Evolutionary conservation across 2,888 invertebrate genomes (phyloP).

Genomic region (Xanthorhoe designata): DNA sequence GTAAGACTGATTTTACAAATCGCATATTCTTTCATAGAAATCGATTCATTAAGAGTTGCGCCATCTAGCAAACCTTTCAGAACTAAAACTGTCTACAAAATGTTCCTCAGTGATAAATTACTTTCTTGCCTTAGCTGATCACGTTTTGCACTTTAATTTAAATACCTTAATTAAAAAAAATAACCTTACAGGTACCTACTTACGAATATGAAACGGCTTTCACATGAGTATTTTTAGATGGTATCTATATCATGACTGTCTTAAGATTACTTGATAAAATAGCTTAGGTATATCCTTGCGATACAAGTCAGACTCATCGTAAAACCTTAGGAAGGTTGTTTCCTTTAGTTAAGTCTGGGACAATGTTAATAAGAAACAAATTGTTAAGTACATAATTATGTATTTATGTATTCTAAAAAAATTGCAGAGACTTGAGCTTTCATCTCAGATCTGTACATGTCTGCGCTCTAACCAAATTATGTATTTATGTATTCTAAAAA

Average conservation of each 20-base stretch:
- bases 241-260: not conserved
- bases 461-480: no score
- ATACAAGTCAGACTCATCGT: not conserved
- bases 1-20: no score
- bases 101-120: not conserved
- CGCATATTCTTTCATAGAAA: no score
- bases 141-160: not conserved
- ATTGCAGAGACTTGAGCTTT: no score
- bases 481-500: no score
- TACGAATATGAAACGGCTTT: not conserved
- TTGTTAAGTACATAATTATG: no score
- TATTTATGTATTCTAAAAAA: no score
- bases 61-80: no score
- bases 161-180: not conserved
- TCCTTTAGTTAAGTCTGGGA: not conserved
- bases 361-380: not conserved
- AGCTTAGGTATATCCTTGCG: not conserved
- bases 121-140: not conserved
- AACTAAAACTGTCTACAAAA: no score
- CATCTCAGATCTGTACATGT: no score
- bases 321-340: no score
- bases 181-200: not conserved
- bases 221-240: not conserved
- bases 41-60: no score
- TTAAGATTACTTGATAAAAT: not conserved